Evolutionary conservation across 30 jellyfish, hydroid and myxozoan genomes (phyloP), one percentile per base, ranked within the genome.

Genomic region (Aurelia coerulea): DNA sequence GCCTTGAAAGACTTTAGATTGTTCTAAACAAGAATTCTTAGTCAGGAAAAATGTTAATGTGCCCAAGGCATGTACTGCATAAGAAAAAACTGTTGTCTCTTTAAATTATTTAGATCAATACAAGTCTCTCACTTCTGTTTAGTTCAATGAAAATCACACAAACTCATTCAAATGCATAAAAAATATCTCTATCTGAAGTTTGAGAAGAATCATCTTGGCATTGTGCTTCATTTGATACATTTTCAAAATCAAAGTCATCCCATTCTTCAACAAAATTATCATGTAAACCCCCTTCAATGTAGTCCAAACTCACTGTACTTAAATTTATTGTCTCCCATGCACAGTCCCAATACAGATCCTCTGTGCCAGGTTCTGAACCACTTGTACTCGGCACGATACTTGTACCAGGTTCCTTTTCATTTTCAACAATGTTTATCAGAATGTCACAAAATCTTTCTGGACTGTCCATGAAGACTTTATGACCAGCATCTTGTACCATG

Each of bases 301-400:
- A 78, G 69, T 74, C 56, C 51, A 80, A 60, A 39, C 62, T 74
- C 10, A 84, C 83, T 0, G 81, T 73, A 34, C 97, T 80, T 46
- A 89, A 68, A 64, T 89, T 80, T 19, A 89, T 70, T 4, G 97
- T 89, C 46, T 89, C 92, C 97, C 97, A 89, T 4, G 90, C 97
- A 74, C 97, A 79, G 29, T 89, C 97, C 97, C 97, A 89, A 67
- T 89, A 89, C 50, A 89, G 68, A 67, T 89, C 96, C 50, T 70
- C 89, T 16, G 92, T 59, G 29, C 76, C 87, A 0, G 74, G 33
- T 41, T 73, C 89, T 1, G 97, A 80, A 2, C 80, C 46, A 60
- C 84, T 29, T 29, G 69, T 62, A 10, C 86, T 88, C 37, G 35
- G 17, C 13, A n/a, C 83, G 4, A 14, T 39, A n/a, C 68, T 74